These are phyloP conservation scores for Labeo catla DNA, from an alignment of 2,113 vertebrate species.

Conservation along the genomic window DNA sequence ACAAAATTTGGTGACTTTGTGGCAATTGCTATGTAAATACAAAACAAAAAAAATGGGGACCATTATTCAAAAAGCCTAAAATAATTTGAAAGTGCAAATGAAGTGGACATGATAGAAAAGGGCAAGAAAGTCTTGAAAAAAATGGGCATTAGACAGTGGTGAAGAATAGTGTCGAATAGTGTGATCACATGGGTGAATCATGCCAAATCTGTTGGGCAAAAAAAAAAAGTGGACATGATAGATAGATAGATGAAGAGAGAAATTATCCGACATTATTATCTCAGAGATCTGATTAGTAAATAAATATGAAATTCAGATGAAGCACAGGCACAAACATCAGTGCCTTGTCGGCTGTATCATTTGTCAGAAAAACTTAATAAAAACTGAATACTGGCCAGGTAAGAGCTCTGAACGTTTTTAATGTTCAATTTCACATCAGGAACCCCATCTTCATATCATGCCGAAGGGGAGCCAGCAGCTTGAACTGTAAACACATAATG, in stretches of 20 bases:
- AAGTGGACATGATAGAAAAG: too few species aligned
- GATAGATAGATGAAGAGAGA: background rate
- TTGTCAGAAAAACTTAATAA: background rate
- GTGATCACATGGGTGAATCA: too few species aligned
- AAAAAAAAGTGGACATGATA: too few species aligned
- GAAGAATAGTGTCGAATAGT: too few species aligned
- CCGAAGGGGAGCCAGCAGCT: slow-evolving; percentile 33
- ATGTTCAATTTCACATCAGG: slow-evolving; percentile 42
- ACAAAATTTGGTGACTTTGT: too few species aligned
- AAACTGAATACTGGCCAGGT: background rate
- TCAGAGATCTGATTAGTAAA: background rate
- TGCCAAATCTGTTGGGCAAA: too few species aligned
- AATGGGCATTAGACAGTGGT: too few species aligned
- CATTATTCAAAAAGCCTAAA: too few species aligned
- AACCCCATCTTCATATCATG: slow-evolving; percentile 43
- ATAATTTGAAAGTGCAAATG: too few species aligned
- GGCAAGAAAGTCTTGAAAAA: too few species aligned
- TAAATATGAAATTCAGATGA: background rate
- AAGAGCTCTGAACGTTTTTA: background rate
- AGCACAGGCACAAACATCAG: background rate
- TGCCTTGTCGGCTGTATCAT: background rate
- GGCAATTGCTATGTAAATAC: too few species aligned
- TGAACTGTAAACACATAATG: slow-evolving; percentile 54
- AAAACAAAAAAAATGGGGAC: too few species aligned
- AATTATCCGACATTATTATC: background rate